phyloP scores from a whole-genome alignment of 2,113 vertebrate species.

The Henicopernis longicauda region DNA sequence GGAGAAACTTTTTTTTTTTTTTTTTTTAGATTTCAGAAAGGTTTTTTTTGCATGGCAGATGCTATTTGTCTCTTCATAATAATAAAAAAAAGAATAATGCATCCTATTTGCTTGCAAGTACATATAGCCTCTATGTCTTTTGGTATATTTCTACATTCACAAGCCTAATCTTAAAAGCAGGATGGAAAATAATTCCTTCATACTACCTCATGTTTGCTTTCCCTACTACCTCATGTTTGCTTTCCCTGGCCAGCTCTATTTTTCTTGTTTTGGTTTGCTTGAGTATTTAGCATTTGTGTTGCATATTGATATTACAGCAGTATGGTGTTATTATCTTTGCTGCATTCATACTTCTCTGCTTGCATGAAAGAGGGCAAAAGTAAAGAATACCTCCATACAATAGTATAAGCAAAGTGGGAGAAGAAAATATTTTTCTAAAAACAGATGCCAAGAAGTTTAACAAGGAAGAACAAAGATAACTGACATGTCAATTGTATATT shows the following conservation, averaged over 20 bases:
- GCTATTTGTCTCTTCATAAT: background rate
- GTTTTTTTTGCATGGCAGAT: background rate
- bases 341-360: background rate
- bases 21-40: background rate
- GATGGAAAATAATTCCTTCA: background rate
- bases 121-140: background rate
- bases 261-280: background rate
- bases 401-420: background rate
- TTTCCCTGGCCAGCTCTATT: background rate
- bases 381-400: background rate
- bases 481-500: background rate
- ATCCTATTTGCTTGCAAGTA: background rate
- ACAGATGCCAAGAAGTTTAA: background rate
- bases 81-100: background rate
- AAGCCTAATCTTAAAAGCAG: background rate
- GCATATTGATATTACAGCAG: background rate
- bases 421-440: background rate
- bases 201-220: background rate
- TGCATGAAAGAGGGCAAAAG: background rate
- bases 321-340: background rate
- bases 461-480: background rate
- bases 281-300: background rate
- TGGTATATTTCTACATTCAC: background rate
- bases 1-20: background rate
- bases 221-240: background rate